Base-by-base conservation (phyloP, 1,140 invertebrate species). In the Nasonia longicornis region DNA sequence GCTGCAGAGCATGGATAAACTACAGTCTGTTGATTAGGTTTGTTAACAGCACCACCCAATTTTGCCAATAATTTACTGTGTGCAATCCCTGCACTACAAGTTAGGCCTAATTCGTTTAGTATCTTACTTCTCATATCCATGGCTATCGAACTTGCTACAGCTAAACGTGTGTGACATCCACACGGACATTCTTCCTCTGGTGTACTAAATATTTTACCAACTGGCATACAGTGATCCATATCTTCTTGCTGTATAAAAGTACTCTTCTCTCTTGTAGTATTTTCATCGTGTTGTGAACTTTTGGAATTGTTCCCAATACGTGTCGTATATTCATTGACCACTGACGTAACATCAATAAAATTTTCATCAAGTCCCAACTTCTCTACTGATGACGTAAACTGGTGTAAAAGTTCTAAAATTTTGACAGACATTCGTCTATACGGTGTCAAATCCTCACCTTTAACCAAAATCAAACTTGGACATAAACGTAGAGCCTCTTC, bases 1-100 rank as follows among this genome's bases (percentile, higher is more conserved):
- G 90, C 84, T 20, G 92, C 93, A 84, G 93, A 92, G 80, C 93
- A 93, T 29, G 96, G 95, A 82, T 93, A 95, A 72, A 97, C 88
- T 20, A 94, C 91, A 11, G 96, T 97, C 86, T 97, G 96, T 84
- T 96, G 93, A 88, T 96, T 95, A 3, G 96, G 95, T 89, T 96
- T 96, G 85, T 96, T 92, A 70, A 92, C 89, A 48, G 92, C 92
- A 82, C 95, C 94, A 26, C 93, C 94, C 52, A 97, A 89, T 89
- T 97, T 97, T 4, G 96, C 94, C 84, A 97, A 87, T 71, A 97
- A 87, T 89, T 97, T 97, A 87, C 97, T 97, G 83, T 96, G 94
- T 52, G 95, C 93, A 82, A 97, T 93, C 16, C 96, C 96, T 75
- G 95, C 96, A 91, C 95, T 96, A 85, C 93, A 94, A 10, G 95